Evolutionary conservation across 2,888 invertebrate species (phyloP).

Genomic region (Spicauda simplicius): DNA sequence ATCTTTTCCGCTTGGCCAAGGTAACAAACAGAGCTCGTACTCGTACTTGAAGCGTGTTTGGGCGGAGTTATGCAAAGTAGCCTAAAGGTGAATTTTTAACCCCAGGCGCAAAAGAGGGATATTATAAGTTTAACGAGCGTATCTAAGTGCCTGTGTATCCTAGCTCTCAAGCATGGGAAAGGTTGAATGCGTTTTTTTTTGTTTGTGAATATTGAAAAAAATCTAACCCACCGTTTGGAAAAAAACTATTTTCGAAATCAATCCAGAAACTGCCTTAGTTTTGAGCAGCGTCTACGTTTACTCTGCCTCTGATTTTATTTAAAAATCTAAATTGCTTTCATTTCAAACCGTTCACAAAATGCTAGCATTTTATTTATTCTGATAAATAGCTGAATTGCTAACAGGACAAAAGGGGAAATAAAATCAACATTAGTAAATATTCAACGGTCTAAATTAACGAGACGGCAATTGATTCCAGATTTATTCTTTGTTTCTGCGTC

Average conservation of each 20-base stretch:
- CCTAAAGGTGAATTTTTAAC: slow-evolving; percentile 30
- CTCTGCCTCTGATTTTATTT: too few species aligned
- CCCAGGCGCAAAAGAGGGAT: too few species aligned
- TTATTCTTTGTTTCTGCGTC: slow-evolving; percentile 1
- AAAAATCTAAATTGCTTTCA: neutral
- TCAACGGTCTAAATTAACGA: slow-evolving; percentile 4
- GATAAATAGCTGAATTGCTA: slow-evolving; percentile 1
- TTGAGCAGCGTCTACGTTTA: too few species aligned
- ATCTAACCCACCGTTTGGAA: too few species aligned
- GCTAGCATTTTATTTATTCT: slow-evolving; percentile 1
- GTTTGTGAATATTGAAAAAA: too few species aligned
- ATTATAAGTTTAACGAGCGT: too few species aligned
- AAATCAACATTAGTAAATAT: slow-evolving; percentile 18
- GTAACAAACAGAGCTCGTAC: slow-evolving; percentile 34
- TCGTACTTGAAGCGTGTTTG: slow-evolving; percentile 30
- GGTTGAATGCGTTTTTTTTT: too few species aligned
- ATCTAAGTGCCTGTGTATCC: too few species aligned
- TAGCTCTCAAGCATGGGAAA: too few species aligned
- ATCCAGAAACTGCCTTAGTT: too few species aligned
- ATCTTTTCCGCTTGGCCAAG: slow-evolving; percentile 35
- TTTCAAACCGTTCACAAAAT: neutral
- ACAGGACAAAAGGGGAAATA: neutral
- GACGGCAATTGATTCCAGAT: slow-evolving; percentile 18
- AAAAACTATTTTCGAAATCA: too few species aligned
- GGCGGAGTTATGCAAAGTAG: slow-evolving; percentile 35